phyloP scores from a whole-genome alignment of 2,113 vertebrate genomes.

The Sinosuthora webbiana region DNA sequence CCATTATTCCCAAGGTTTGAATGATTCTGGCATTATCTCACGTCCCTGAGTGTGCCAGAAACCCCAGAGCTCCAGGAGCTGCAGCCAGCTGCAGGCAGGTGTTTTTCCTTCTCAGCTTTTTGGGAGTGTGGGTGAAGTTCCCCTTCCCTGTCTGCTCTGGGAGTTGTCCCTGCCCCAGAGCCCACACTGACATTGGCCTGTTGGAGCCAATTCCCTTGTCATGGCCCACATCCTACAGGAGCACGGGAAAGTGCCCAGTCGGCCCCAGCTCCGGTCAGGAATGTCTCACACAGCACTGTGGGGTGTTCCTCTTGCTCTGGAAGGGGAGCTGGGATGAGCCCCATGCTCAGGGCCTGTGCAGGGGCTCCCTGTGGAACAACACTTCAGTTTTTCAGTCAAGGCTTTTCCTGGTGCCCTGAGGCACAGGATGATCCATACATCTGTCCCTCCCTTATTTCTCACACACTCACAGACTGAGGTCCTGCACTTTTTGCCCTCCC shows the following conservation, averaged over 20 bases:
- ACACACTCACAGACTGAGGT: background rate
- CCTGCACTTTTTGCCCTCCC: background rate
- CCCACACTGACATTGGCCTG: constrained; percentile 87
- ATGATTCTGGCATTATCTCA: background rate
- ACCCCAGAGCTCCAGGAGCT: background rate
- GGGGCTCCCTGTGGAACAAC: background rate
- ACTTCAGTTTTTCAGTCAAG: background rate
- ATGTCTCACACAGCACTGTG: background rate
- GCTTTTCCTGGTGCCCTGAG: background rate
- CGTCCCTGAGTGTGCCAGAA: background rate
- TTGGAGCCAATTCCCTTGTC: constrained; percentile 89
- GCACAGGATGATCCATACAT: background rate
- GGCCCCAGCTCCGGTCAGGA: background rate
- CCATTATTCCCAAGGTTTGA: background rate
- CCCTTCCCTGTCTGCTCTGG: constrained; percentile 89
- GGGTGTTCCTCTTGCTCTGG: background rate
- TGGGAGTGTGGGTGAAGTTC: constrained; percentile 86
- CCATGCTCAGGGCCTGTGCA: background rate
- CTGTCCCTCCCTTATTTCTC: background rate
- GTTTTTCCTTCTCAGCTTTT: constrained; percentile 84
- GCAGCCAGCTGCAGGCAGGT: background rate
- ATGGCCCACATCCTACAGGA: constrained; percentile 84
- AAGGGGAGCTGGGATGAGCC: background rate
- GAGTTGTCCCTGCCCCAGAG: constrained; percentile 91
- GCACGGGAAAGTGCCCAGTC: accelerated